Evolutionary conservation across 2,888 invertebrate species (phyloP).

Genomic region (Drosophila putrida): DNA sequence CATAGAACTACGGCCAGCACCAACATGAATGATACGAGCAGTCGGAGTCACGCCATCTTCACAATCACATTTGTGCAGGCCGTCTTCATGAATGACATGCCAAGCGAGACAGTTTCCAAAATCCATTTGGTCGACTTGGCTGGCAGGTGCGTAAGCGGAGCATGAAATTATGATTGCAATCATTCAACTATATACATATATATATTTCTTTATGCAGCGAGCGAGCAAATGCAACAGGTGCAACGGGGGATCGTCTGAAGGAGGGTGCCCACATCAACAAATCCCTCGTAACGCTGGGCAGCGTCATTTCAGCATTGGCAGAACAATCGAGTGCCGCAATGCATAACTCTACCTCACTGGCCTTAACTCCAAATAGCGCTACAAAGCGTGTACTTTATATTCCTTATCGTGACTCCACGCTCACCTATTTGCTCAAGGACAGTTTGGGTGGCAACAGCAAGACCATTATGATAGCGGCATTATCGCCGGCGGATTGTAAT

Average conservation of each 20-base stretch:
- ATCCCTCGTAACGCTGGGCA: conserved; percentile 94
- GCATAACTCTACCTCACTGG: conserved; percentile 52
- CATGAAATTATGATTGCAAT: conserved; percentile 43
- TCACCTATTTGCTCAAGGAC: conserved; percentile 95
- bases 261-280: conserved; percentile 97
- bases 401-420: conserved; percentile 94
- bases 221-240: conserved; percentile 94
- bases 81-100: conserved; percentile 93
- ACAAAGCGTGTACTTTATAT: conserved; percentile 89
- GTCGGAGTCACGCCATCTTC: conserved; percentile 96
- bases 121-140: conserved; percentile 96
- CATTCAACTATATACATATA: not conserved
- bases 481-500: conserved; percentile 93
- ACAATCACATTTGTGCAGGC: conserved; percentile 96
- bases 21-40: conserved; percentile 96
- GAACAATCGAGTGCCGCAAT: conserved; percentile 86
- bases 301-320: conserved; percentile 94
- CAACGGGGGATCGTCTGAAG: conserved; percentile 95
- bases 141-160: conserved; percentile 88
- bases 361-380: conserved; percentile 85
- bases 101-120: conserved; percentile 95
- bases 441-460: conserved; percentile 96
- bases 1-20: conserved; percentile 95
- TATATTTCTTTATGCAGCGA: conserved; percentile 87
- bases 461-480: conserved; percentile 95